These are phyloP conservation scores for Altica lythri DNA, from an alignment of 2,888 invertebrate genomes.

Conservation along the genomic window DNA sequence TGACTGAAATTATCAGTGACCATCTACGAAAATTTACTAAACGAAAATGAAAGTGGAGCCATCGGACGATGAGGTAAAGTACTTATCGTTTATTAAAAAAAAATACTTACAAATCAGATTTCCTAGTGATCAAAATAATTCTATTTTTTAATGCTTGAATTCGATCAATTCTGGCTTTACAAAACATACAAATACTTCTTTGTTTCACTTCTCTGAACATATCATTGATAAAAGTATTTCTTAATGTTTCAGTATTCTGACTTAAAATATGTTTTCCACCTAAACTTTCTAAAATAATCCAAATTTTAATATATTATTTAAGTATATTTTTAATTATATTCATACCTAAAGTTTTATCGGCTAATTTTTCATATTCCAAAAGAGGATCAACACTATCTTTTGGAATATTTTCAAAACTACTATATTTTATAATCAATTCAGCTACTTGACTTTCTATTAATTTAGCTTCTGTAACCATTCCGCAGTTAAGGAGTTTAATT, in stretches of 20 bases:
- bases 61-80: too few species aligned
- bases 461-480: constrained; percentile 73
- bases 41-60: too few species aligned
- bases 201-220: constrained; percentile 51
- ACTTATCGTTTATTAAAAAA: neutral
- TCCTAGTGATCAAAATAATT: constrained; percentile 57
- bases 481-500: constrained; percentile 72
- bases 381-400: constrained; percentile 39
- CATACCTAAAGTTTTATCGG: constrained; percentile 36
- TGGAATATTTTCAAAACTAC: constrained; percentile 45
- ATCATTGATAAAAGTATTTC: constrained; percentile 44
- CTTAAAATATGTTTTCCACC: constrained; percentile 36
- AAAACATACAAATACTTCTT: constrained; percentile 62
- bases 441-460: constrained; percentile 58
- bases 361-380: constrained; percentile 48
- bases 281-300: constrained; percentile 37
- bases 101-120: constrained; percentile 32
- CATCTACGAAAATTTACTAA: too few species aligned
- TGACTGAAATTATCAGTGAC: too few species aligned
- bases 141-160: constrained; percentile 66
- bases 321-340: neutral
- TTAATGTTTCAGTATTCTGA: constrained; percentile 49
- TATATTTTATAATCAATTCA: constrained; percentile 41
- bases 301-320: neutral
- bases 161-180: constrained; percentile 60